Evolutionary conservation across 2,888 invertebrate genomes (phyloP), one percentile per base, ranked within the genome.

Genomic region (Drosophila austrosaltans): DNA sequence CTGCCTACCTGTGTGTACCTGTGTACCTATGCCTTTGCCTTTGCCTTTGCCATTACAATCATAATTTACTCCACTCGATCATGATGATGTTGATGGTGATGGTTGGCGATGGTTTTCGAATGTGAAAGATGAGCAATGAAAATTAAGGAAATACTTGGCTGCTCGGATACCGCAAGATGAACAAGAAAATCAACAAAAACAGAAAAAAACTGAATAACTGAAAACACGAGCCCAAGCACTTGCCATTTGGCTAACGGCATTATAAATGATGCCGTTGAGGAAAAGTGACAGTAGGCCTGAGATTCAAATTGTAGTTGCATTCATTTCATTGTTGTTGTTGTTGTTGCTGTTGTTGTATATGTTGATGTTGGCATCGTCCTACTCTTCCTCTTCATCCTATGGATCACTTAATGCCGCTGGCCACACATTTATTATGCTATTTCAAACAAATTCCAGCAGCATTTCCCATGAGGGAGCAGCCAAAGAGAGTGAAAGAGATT

Each of bases 161-260:
- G 53, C 48, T 48, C 48, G 48, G 48, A 25, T 28, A 42, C 53
- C 59, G 59, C 28, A 39, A 40, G 66, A 67, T 77, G 70, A 79
- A 82, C 72, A 68, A 63, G 73, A 77, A 71, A 73, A 69, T 75
- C 65, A 78, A 77, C 70, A 81, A 53, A 56, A 56, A 59, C 62
- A 44, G 57, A 58, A 53, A 71, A 53, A 71, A 63, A 77, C 71
- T 71, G 70, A 64, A 78, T 48, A 78, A 75, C 70, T 61, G 65
- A 68, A 78, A 64, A 78, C 42, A 61, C 62, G 22, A 62, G 30
- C 42, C 48, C 42, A 62, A 53, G 39, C 82, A 83, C 63, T 69
- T 82, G 71, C 65, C 72, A 78, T 81, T 87, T 89, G 79, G 77
- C 87, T 79, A 79, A 87, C 87, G 74, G 87, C 87, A 81, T 77